Evolutionary conservation across 2,797 vertebrate genomes (phyloP).

Genomic region (Cephalopachus bancanus): DNA sequence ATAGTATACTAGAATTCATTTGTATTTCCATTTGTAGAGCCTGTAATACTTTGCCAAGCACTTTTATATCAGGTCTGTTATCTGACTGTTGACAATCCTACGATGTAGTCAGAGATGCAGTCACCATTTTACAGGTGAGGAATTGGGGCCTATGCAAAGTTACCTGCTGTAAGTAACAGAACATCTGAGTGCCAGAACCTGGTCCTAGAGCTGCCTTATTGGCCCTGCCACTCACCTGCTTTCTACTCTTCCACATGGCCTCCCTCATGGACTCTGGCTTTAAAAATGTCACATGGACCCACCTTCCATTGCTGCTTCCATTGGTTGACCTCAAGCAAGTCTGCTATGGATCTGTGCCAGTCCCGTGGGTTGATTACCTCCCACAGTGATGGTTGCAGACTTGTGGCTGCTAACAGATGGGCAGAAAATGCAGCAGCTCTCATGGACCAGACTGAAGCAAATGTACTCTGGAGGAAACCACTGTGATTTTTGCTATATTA

Average conservation of each 20-base stretch:
- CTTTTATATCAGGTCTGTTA: not conserved
- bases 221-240: not conserved
- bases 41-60: not conserved
- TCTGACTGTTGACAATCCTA: not conserved
- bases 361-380: no score
- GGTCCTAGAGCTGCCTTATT: not conserved
- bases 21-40: not conserved
- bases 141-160: not conserved
- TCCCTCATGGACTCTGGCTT: no score
- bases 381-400: not conserved
- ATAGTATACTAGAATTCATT: not conserved
- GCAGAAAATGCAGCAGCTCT: not conserved
- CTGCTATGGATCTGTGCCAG: not conserved
- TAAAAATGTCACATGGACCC: not conserved
- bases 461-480: not conserved
- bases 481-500: not conserved
- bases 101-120: not conserved
- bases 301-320: not conserved
- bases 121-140: not conserved
- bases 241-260: not conserved
- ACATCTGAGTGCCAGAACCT: no score
- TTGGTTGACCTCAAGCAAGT: no score
- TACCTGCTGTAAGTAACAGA: not conserved
- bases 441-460: not conserved
- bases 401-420: no score